Evolutionary conservation across 2,888 invertebrate species (phyloP).

Genomic region (Coecobrya sp.): DNA sequence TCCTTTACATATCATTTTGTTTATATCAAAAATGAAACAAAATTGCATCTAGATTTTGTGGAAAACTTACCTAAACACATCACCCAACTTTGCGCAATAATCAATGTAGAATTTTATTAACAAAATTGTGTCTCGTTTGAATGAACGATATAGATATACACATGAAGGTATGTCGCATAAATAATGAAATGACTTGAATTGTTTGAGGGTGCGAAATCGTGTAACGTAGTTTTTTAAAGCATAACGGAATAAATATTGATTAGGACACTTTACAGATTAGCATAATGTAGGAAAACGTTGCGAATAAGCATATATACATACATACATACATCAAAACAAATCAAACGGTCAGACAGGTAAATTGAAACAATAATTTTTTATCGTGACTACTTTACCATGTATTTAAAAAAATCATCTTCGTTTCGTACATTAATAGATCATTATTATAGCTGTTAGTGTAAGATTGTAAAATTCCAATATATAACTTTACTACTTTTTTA

Average conservation of each 20-base stretch:
- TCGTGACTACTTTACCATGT: not conserved
- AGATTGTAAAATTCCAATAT: too few species aligned
- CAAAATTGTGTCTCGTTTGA: too few species aligned
- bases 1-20: constrained; percentile 33
- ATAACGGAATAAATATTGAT: too few species aligned
- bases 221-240: not conserved
- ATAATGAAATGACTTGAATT: not conserved
- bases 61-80: not conserved
- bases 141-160: too few species aligned
- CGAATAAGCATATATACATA: too few species aligned
- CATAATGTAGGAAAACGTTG: too few species aligned
- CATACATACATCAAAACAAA: constrained; percentile 25
- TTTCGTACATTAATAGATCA: too few species aligned
- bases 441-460: too few species aligned
- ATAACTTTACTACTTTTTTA: too few species aligned
- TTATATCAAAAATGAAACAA: constrained; percentile 32
- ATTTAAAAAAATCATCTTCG: too few species aligned
- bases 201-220: not conserved
- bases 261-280: too few species aligned
- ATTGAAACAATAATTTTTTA: constrained; percentile 60
- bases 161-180: not conserved
- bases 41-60: not conserved
- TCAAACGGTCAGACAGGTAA: constrained; percentile 62
- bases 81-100: not conserved
- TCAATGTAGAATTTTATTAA: not conserved